Base-by-base conservation (phyloP, 1,140 invertebrate genomes). In the Agrypnia vestita region DNA sequence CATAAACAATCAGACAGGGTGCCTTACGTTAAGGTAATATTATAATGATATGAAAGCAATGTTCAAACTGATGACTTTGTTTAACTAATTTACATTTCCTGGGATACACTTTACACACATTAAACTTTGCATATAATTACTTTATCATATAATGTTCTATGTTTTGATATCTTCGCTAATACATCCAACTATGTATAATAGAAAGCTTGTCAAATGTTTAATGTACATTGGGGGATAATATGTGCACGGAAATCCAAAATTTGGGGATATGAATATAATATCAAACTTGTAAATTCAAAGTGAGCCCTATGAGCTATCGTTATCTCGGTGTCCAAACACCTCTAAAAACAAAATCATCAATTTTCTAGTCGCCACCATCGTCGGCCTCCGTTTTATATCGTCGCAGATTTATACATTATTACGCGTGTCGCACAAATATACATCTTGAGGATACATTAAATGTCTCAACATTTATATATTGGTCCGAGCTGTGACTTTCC, bases 31-130 rank as follows among this genome's bases (percentile, higher is more conserved):
- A 74, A 21, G 53, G 72, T 72, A 35, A 80, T 80, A 76, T 67
- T 69, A 82, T 62, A 61, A 79, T 80, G 78, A 82, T 82, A 82
- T 82, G 81, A 82, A 82, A 82, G 79, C 78, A 78, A 78, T 80
- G 17, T 76, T 56, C 46, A 80, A 78, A 78, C 78, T 64, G 64
- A 71, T 51, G 67, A 62, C 51, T 77, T 59, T 35, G 25, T 67
- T 76, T 35, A 43, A 61, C 49, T 73, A 73, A 55, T 53, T 73
- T 73, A 73, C 59, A 76, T 15, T 11, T 73, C 51, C n/a, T 71
- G 62, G 64, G 59, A 71, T 73, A 72, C n/a, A n/a, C 35, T 19
- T 13, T 59, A 71, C 75, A 35, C 25, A 80, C 79, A 76, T 59
- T 35, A 55, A 44, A 17, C 62, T 73, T 56, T 71, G 79, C 67